Evolutionary conservation across 2,888 invertebrate species (phyloP).

Genomic region (Gibbula magus): DNA sequence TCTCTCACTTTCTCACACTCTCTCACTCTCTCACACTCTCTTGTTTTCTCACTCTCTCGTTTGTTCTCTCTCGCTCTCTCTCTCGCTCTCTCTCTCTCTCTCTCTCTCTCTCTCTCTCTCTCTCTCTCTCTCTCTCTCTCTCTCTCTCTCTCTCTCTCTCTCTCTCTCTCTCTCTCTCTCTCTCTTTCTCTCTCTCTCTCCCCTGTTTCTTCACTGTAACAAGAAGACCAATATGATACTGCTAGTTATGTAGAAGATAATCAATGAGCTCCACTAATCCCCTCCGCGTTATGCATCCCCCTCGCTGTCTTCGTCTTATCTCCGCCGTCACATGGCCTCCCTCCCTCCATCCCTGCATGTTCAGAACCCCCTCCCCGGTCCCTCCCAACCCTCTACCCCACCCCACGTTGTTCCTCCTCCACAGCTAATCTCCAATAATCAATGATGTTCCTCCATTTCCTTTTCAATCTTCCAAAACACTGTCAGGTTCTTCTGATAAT

Average conservation of each 20-base stretch:
- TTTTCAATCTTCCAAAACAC: no score
- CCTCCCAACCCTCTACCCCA: neutral
- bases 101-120: neutral
- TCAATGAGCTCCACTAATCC: neutral
- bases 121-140: neutral
- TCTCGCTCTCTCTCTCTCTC: neutral
- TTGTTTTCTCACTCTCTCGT: neutral
- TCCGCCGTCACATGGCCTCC: neutral
- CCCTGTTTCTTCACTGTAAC: neutral
- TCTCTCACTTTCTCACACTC: neutral
- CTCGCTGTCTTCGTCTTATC: neutral
- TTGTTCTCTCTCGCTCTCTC: neutral
- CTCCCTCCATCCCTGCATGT: neutral
- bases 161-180: conserved; percentile 17
- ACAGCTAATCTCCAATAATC: no score
- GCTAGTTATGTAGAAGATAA: neutral
- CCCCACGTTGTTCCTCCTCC: no score
- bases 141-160: neutral
- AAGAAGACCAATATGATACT: neutral
- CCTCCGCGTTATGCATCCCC: conserved; percentile 8
- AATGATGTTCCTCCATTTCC: no score
- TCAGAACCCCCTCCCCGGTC: neutral
- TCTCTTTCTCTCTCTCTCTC: conserved; percentile 6
- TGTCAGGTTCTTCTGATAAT: no score
- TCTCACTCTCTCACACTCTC: neutral